Evolutionary conservation across 2,888 invertebrate species (phyloP), one percentile per base, ranked within the genome.

Genomic region (Nomada fucata): DNA sequence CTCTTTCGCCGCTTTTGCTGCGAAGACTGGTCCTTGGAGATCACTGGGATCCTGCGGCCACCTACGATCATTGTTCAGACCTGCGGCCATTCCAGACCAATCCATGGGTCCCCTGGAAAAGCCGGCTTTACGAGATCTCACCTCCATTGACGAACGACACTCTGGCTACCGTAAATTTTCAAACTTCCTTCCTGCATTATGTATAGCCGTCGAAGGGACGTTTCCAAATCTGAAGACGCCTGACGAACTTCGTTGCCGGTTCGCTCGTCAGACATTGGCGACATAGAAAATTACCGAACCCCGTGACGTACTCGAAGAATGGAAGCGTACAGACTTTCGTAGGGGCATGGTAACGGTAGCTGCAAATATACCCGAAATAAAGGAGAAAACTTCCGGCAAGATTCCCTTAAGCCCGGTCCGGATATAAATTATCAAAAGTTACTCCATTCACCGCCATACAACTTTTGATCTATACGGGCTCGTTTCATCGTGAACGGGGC

Each of bases 391-490:
- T 78, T 75, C 44, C 53, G 13, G 23, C 50, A 57, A 53, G 67
- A 9, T 63, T 70, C 36, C 72, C 23, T 15, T 67, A 64, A 63
- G 15, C 11, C 57, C 64, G 68, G 76, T 68, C 72, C 61, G 52
- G 20, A 64, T 64, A 57, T 73, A 72, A 80, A 80, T 80, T 76
- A 69, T 72, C 79, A 60, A 69, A 78, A 73, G 73, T 78, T 74
- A 36, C 76, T 67, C 63, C 71, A 63, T 68, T 67, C 75, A n/a
- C 2, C 55, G 9, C 61, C 53, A 13, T 57, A 68, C 50, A 76
- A 68, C 47, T 57, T 36, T 55, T 71, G 76, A 75, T 71, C 42
- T 67, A 57, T 52, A n/a, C n/a, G 20, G 20, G 2, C 42, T 15
- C n/a, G 26, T 23, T 67, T 53, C 64, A 64, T 57, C 15, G 69